A percentile compares a stretch with the other conserved stretches of the same genome.
Conservation (phyloP, 2,113 vertebrate species). For the Seriola aureovittata region DNA sequence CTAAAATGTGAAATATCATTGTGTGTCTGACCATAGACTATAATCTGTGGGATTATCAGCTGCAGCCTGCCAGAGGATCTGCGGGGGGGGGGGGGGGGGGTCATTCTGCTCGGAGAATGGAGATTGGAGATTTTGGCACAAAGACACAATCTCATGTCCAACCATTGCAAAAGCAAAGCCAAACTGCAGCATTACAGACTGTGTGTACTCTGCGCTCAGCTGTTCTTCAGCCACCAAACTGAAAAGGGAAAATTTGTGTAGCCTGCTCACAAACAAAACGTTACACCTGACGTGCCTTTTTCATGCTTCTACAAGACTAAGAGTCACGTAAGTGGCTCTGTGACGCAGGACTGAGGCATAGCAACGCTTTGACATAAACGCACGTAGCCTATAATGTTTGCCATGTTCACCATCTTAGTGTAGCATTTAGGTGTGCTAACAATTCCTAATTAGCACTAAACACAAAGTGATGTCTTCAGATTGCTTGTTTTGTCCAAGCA, state of each 20-base stretch:
- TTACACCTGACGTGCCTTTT: not conserved
- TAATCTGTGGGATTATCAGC: constrained; percentile 30
- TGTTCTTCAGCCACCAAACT: not conserved
- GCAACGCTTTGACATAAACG: no score
- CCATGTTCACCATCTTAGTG: no score
- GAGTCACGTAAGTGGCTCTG: no score
- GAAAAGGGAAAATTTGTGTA: constrained; percentile 6
- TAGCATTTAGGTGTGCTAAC: no score
- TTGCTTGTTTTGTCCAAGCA: no score
- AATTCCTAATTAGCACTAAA: no score
- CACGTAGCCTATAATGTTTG: no score
- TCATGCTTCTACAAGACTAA: not conserved
- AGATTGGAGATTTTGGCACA: constrained; percentile 17
- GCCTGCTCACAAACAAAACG: not conserved
- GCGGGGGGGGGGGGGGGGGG: not conserved
- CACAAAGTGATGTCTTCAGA: no score
- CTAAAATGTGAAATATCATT: constrained; percentile 25
- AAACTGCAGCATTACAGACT: constrained; percentile 1
- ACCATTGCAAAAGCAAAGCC: not conserved
- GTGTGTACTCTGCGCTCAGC: not conserved
- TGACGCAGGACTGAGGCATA: no score
- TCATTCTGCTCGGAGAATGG: constrained; percentile 2
- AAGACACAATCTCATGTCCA: constrained; percentile 12
- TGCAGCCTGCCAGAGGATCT: constrained; percentile 18
- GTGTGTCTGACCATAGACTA: constrained; percentile 12